Evolutionary conservation across 2,797 vertebrate genomes (phyloP).

Genomic region (Pogoniulus pusillus): DNA sequence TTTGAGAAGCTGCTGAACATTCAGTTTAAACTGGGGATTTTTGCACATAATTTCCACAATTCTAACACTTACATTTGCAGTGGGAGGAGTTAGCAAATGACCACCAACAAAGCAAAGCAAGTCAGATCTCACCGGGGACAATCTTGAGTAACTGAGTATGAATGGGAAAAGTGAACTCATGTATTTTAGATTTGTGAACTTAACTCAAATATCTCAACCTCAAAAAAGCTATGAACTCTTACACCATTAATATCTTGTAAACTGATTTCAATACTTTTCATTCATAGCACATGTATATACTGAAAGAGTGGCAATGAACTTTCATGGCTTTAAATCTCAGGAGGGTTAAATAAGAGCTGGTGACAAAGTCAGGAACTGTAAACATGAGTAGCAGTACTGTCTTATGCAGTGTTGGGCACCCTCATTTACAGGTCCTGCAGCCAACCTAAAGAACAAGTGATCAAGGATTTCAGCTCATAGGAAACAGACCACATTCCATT

Average conservation of each 20-base stretch:
- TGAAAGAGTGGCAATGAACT: background rate
- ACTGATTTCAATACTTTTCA: background rate
- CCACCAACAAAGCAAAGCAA: background rate
- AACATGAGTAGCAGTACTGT: background rate
- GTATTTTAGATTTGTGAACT: background rate
- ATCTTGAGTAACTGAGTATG: background rate
- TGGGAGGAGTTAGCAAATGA: background rate
- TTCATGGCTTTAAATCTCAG: background rate
- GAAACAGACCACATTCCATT: background rate
- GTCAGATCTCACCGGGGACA: background rate
- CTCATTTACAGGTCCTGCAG: background rate
- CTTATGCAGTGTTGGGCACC: background rate
- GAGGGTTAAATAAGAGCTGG: background rate
- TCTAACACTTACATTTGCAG: background rate
- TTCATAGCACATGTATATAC: fast-evolving
- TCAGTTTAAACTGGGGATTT: background rate
- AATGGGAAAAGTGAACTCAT: background rate
- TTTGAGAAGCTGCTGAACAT: background rate
- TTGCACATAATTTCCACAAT: background rate
- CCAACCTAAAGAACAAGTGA: background rate
- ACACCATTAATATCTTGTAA: fast-evolving
- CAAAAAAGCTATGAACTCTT: background rate
- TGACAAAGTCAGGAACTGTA: background rate
- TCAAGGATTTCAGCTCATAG: background rate
- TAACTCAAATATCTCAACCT: background rate